Evolutionary conservation across 1,140 invertebrate genomes (phyloP), one percentile per base, ranked within the genome.

Genomic region (Caenorhabditis latens): DNA sequence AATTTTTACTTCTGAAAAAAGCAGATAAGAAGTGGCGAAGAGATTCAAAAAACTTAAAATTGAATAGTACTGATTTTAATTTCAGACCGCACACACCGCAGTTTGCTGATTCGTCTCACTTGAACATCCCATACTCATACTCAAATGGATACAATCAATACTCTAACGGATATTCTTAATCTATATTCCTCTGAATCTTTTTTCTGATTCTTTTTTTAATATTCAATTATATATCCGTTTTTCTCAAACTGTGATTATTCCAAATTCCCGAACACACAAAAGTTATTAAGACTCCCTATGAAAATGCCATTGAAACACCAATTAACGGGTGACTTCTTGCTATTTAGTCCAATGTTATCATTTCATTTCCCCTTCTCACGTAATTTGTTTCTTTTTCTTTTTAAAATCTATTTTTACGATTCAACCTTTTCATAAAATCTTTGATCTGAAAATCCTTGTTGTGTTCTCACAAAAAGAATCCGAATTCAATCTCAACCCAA

Each of bases 291-390:
- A 48, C 21, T 63, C 21, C 14, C 46, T 21, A n/a, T 50, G 71
- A 50, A 79, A 79, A 79, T 79, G 71, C 71, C 71, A 79, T 79
- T 79, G 71, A 79, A 79, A 48, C 21, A 32, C 46, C 32, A 79
- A 19, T 16, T 8, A 50, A 79, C 71, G 71, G 71, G 71, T 79
- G 6, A 13, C 24, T 2, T 53, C 3, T 32, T 63, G 5, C 24
- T 32, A 63, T 21, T 63, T 63, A 63, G 61, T 63, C 55, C 55
- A 58, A 58, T 19, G 4, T 19, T 58, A 58, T 58, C 9, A 58
- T 58, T 58, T 58, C 61, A 19, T 32, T 63, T 32, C 11, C 4
- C 0, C 40, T 1, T 9, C n/a, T 32, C n/a, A n/a, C 24, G 19
- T 16, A 16, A 58, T 58, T n/a, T n/a, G n/a, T 3, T 8, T 32